Conservation (phyloP, 1,140 invertebrate genomes). For the Eufriesea mexicana region DNA sequence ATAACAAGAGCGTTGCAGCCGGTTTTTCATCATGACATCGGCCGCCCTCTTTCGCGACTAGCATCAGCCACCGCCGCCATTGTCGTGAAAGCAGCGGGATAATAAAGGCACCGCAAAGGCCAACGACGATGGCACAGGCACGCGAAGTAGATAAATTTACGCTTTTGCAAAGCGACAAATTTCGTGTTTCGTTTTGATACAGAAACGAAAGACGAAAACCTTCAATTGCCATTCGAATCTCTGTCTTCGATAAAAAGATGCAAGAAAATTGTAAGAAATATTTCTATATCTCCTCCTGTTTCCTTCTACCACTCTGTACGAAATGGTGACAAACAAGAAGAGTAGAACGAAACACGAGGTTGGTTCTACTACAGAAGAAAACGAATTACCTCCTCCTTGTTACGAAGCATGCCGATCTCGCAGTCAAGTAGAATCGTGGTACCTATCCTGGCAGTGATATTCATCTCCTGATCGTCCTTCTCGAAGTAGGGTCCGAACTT, state of each 20-base stretch:
- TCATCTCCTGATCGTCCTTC: slow-evolving; percentile 83
- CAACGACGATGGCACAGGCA: background rate
- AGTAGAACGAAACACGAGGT: accelerated
- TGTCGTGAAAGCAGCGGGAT: slow-evolving; percentile 29
- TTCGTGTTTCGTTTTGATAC: background rate
- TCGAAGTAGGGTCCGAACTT: slow-evolving; percentile 90
- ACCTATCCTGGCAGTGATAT: slow-evolving; percentile 82
- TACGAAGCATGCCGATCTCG: slow-evolving; percentile 83
- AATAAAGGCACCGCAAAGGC: slow-evolving; percentile 19
- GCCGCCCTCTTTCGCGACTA: slow-evolving; percentile 23
- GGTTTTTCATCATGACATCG: slow-evolving; percentile 35
- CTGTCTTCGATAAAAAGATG: too few species aligned
- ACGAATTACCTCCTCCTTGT: slow-evolving; percentile 82
- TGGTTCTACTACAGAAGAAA: accelerated
- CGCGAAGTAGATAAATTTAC: slow-evolving; percentile 17
- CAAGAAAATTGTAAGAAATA: background rate
- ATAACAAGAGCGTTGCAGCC: slow-evolving; percentile 46
- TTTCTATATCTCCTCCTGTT: too few species aligned
- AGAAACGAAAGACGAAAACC: background rate
- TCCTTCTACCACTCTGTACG: too few species aligned
- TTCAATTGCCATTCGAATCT: too few species aligned
- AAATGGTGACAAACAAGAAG: background rate
- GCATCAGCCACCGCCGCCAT: slow-evolving; percentile 16
- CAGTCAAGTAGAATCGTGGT: slow-evolving; percentile 83
- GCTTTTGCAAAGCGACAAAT: background rate